phyloP scores from a whole-genome alignment of 2,113 vertebrate genomes.

The Leuciscus idus region DNA sequence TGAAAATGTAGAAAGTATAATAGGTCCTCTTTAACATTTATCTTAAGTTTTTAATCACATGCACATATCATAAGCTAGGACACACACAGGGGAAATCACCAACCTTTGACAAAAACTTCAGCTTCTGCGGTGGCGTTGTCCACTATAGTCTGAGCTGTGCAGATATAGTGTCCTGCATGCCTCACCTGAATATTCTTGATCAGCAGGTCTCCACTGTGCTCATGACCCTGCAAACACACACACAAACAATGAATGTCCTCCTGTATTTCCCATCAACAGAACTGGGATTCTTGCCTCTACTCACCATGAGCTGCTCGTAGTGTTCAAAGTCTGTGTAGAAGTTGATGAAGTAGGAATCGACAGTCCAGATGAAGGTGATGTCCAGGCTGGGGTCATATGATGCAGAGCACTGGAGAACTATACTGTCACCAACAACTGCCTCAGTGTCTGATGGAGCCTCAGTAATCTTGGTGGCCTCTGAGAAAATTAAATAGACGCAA shows the following conservation, averaged over 20 bases:
- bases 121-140: slow-evolving; percentile 90
- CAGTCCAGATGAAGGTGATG: slow-evolving; percentile 91
- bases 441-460: slow-evolving; percentile 85
- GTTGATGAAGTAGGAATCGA: slow-evolving; percentile 91
- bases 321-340: slow-evolving; percentile 85
- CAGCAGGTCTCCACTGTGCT: slow-evolving; percentile 83
- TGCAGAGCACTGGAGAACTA: slow-evolving; percentile 88
- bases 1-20: no score
- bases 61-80: not conserved
- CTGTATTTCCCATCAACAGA: not conserved
- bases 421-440: slow-evolving; percentile 86
- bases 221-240: slow-evolving; percentile 71
- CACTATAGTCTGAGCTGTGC: slow-evolving; percentile 93
- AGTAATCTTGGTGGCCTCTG: slow-evolving; percentile 90
- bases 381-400: slow-evolving; percentile 90
- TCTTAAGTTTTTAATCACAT: not conserved
- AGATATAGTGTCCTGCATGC: slow-evolving; percentile 90
- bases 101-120: slow-evolving; percentile 92
- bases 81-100: slow-evolving; percentile 53
- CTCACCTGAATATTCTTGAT: slow-evolving; percentile 88
- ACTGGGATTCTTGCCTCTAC: slow-evolving; percentile 26
- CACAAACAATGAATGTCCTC: not conserved
- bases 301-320: slow-evolving; percentile 90
- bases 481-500: not conserved
- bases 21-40: not conserved